phyloP scores from a whole-genome alignment of 2,797 vertebrate genomes.

The Anabacerthia variegaticeps region DNA sequence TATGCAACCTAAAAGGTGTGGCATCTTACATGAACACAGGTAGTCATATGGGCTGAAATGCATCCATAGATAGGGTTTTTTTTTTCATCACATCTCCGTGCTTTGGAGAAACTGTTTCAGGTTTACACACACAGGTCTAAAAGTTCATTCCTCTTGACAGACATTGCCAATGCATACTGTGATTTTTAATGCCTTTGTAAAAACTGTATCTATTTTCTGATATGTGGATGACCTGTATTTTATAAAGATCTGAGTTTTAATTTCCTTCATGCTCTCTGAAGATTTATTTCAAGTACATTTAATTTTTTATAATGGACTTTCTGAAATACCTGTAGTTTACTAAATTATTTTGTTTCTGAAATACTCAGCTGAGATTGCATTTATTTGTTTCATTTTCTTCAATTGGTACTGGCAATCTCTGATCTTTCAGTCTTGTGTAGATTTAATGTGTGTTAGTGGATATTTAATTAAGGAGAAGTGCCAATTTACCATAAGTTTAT shows the following conservation, averaged over 20 bases:
- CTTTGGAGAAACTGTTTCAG: not conserved
- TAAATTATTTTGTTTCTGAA: not conserved
- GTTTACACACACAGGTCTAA: not conserved
- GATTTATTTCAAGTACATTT: not conserved
- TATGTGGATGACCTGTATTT: not conserved
- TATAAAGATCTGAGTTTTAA: not conserved
- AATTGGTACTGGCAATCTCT: not conserved
- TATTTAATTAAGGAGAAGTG: not conserved
- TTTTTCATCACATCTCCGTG: not conserved
- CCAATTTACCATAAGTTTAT: not conserved
- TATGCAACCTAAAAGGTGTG: not conserved
- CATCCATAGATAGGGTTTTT: not conserved
- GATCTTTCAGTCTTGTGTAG: not conserved
- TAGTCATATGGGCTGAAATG: not conserved
- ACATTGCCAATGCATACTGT: not conserved
- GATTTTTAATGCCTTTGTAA: not conserved
- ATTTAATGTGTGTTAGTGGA: not conserved
- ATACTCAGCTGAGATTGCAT: not conserved
- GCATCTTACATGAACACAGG: not conserved
- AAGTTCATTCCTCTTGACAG: not conserved
- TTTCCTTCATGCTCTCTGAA: not conserved
- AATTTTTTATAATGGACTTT: not conserved
- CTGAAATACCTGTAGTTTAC: not conserved
- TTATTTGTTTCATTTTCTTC: not conserved
- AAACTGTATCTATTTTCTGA: not conserved